phyloP scores from a whole-genome alignment of 2,797 vertebrate genomes.

The Semotilus atromaculatus region DNA sequence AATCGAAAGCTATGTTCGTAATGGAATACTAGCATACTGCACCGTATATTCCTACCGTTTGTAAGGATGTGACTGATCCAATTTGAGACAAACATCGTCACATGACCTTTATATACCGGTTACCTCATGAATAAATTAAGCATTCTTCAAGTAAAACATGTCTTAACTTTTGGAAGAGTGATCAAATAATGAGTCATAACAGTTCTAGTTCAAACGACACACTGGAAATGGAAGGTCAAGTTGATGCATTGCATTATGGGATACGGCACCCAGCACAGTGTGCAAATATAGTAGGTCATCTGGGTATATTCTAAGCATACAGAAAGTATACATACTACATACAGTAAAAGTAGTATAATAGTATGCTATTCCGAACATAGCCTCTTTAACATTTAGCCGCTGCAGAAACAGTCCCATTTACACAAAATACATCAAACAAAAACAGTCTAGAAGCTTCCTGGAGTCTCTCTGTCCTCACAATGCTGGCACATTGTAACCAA shows the following conservation, averaged over 20 bases:
- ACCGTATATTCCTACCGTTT: neutral
- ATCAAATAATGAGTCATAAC: neutral
- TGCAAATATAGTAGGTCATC: constrained; percentile 26
- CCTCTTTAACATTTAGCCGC: constrained; percentile 35
- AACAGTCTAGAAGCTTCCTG: constrained; percentile 47
- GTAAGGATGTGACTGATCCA: neutral
- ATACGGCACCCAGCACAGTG: neutral
- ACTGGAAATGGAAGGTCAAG: constrained; percentile 15
- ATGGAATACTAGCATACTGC: constrained; percentile 9
- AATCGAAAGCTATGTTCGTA: constrained; percentile 20
- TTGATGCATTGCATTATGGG: neutral
- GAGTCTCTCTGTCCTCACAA: constrained; percentile 27
- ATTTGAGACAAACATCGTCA: neutral
- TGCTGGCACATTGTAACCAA: constrained; percentile 45
- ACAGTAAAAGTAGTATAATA: neutral
- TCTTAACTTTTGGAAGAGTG: no score
- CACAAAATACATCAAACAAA: constrained; percentile 43
- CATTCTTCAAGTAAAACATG: neutral
- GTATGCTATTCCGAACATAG: constrained; percentile 24
- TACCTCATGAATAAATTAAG: neutral
- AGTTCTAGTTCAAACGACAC: neutral
- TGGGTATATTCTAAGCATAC: neutral
- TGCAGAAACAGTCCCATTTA: constrained; percentile 39
- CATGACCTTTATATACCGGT: neutral
- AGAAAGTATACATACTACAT: neutral